Percentiles rank a stretch among this genome's conserved stretches.
phyloP scores from a whole-genome alignment of 2,113 vertebrate species.

The Actenoides hombroni region DNA sequence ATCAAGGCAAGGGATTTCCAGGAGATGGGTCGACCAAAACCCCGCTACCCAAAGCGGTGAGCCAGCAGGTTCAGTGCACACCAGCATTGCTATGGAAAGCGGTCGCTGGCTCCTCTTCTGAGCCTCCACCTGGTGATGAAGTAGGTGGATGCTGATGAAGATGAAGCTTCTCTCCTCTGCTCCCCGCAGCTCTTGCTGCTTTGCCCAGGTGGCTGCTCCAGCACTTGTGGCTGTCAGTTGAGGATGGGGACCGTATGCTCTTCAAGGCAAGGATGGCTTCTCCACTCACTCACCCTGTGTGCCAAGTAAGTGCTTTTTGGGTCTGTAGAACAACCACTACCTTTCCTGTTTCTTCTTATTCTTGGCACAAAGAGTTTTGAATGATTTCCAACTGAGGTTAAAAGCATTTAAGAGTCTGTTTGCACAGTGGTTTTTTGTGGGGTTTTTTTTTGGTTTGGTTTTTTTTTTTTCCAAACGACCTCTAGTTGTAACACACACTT shows the following conservation, averaged over 20 bases:
- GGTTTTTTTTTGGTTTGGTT: too few species aligned
- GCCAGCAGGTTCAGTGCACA: fast-evolving
- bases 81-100: fast-evolving
- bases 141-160: neutral
- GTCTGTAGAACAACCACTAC: neutral
- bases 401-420: conserved; percentile 13
- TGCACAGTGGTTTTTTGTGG: neutral
- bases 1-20: neutral
- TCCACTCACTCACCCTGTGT: neutral
- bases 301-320: neutral
- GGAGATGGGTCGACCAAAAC: fast-evolving
- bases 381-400: conserved; percentile 29
- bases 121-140: neutral
- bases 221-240: neutral
- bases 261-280: neutral
- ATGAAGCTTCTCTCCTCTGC: fast-evolving
- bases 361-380: conserved; percentile 41
- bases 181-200: neutral
- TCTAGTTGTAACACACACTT: neutral
- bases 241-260: fast-evolving
- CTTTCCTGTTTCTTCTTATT: conserved; percentile 61
- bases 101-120: neutral
- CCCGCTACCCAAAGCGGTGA: fast-evolving
- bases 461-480: neutral
- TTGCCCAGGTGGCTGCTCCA: fast-evolving